Evolutionary conservation across 2,113 vertebrate genomes (phyloP).

Genomic region (Xiphias gladius): DNA sequence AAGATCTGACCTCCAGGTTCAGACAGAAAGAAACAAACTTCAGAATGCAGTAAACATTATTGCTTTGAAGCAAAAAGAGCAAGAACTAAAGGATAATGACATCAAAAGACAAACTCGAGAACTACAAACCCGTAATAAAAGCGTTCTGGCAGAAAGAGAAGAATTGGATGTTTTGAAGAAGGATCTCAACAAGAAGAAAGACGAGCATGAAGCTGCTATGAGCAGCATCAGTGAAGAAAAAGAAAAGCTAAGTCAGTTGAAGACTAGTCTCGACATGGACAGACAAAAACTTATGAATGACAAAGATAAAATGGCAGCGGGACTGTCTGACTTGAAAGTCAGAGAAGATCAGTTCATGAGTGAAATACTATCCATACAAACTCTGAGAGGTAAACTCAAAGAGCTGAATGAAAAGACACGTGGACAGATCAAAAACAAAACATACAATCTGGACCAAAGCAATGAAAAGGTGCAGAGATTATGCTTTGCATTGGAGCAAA

Average conservation of each 20-base stretch:
- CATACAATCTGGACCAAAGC: not conserved
- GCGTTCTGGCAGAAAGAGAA: not conserved
- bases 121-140: not conserved
- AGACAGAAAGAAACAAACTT: not conserved
- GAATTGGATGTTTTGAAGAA: constrained; percentile 23
- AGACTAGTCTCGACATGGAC: not conserved
- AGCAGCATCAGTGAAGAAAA: constrained; percentile 20
- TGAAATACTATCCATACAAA: not conserved
- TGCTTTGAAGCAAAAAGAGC: not conserved
- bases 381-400: not conserved
- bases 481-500: not conserved
- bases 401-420: not conserved
- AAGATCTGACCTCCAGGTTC: not conserved
- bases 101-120: not conserved
- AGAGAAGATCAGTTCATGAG: constrained; percentile 25
- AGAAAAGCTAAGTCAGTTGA: constrained; percentile 28
- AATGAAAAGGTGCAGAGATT: not conserved
- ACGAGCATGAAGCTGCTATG: constrained; percentile 27
- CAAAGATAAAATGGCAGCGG: not conserved
- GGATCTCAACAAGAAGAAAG: constrained; percentile 7
- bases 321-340: not conserved
- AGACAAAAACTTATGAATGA: not conserved
- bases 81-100: not conserved
- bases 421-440: constrained; percentile 7
- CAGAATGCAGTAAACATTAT: not conserved